Evolutionary conservation across 2,888 invertebrate species (phyloP), one percentile per base, ranked within the genome.

Genomic region (Oeneis ivallda): DNA sequence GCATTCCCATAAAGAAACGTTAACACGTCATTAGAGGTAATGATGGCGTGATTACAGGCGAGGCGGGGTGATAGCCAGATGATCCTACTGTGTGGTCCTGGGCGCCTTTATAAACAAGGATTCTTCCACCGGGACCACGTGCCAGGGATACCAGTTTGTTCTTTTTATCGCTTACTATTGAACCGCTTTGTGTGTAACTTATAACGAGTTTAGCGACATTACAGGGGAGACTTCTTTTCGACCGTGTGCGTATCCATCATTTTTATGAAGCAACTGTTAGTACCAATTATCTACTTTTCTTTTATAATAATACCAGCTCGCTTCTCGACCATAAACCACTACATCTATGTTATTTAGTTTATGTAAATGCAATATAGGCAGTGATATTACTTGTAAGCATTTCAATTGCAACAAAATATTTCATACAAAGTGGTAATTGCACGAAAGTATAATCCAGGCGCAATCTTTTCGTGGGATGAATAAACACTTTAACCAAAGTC

Each of bases 11-110:
- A 92, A 90, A 89, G 89, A 84, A 85, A 86, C 87, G 91, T 91
- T 92, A 92, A 90, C 92, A 91, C 92, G 89, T 92, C 89, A 92
- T 91, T 92, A 92, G 87, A 88, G 86, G 89, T 89, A 91, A 91
- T 92, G 91, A 92, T 90, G 90, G 84, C 85, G 82, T 90, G 87
- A 91, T 91, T 91, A 89, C 86, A 82, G 85, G 82, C 81, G 84
- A 83, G 83, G 86, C 83, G 79, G 82, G 83, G 82, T 81, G 84
- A 83, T 84, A 84, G 79, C 79, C 84, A 83, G 81, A 80, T 86
- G 88, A 89, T 87, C 89, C 82, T 81, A 86, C 85, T 87, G 89
- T 90, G 89, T 89, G 91, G 89, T 90, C 91, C 84, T 71, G 71
- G 64, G 71, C 80, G 80, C 86, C 87, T 89, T 83, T 80, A 85